Conservation (phyloP, 2,888 invertebrate genomes). For the Macrosiphum euphorbiae region DNA sequence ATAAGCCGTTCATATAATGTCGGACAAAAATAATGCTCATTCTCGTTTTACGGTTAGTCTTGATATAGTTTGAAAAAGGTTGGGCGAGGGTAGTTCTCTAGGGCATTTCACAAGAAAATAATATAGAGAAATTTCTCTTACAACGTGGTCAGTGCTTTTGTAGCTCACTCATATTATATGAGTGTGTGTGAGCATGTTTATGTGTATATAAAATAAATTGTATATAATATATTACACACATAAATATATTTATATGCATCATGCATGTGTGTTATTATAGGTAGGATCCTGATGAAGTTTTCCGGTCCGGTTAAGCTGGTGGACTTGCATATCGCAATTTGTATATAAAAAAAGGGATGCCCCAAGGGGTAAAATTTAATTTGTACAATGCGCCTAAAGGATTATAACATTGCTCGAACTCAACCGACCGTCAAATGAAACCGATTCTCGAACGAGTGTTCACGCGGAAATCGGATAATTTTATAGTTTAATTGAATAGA, state of each 20-base stretch:
- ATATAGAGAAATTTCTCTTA: conserved; percentile 24
- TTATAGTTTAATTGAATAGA: conserved; percentile 39
- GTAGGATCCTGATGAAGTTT: conserved; percentile 57
- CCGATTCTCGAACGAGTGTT: conserved; percentile 53
- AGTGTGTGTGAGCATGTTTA: background rate
- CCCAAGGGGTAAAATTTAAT: conserved; percentile 54
- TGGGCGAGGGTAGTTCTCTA: background rate
- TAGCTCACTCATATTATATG: background rate
- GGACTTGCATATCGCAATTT: conserved; percentile 35
- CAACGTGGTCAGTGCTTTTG: background rate
- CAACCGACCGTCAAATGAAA: conserved; percentile 62
- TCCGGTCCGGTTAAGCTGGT: conserved; percentile 48
- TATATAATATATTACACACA: conserved; percentile 11
- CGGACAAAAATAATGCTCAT: conserved; percentile 52
- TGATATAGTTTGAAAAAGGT: conserved; percentile 26
- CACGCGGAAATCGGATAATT: conserved; percentile 42
- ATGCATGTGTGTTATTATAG: conserved; percentile 28
- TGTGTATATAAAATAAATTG: conserved; percentile 9
- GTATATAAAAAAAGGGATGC: conserved; percentile 49
- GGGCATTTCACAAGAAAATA: conserved; percentile 25
- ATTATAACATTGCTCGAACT: conserved; percentile 58
- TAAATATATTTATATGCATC: background rate
- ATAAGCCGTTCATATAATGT: conserved; percentile 48
- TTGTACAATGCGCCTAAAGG: conserved; percentile 52
- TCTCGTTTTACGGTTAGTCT: conserved; percentile 43